Base-by-base conservation (phyloP, 1,140 invertebrate species). In the Adelges cooleyi region DNA sequence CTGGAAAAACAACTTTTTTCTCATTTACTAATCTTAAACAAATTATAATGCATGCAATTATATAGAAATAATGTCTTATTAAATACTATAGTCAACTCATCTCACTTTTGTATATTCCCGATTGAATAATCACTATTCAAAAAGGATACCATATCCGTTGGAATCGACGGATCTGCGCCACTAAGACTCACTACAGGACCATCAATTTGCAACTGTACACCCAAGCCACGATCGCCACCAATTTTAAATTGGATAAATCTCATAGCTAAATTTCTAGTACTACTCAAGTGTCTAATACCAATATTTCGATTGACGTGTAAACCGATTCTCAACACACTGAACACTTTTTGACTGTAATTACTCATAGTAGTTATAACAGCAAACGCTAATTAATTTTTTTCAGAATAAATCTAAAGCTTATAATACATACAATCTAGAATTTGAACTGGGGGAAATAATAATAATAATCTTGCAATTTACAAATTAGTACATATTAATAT, bases 141-240 rank as follows among this genome's bases (percentile, higher is more conserved):
- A 67, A 82, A 82, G 48, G 81, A 78, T 50, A 79, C 79, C 59
- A 83, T 69, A 22, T 75, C 77, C 65, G 81, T 82, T 0, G 82
- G 81, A 65, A 83, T 79, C 17, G 77, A 74, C 2, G 78, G 77
- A 70, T 82, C 79, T 1, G 81, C 75, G 1, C 76, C 77, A 50
- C 80, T 82, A 17, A 83, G 75, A 56, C 78, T 79, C 13, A 82
- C 77, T 62, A 83, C 79, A 68, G 81, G 80, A 9, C 81, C 78
- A 23, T 77, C 77, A 11, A 74, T 72, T 18, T 77, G 71, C 2
- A 81, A 66, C 66, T 82, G 80, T 0, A 80, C 80, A 1, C 81
- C 81, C n/a, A 83, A 69, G 33, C 81, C 77, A 0, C 76, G 76
- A 0, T 78, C 79, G n/a, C 23, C 15, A 10, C 25, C 11, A 3